These are phyloP conservation scores for Aplidium turbinatum DNA, from an alignment of 23 tunicate genomes.

Conservation along the genomic window DNA sequence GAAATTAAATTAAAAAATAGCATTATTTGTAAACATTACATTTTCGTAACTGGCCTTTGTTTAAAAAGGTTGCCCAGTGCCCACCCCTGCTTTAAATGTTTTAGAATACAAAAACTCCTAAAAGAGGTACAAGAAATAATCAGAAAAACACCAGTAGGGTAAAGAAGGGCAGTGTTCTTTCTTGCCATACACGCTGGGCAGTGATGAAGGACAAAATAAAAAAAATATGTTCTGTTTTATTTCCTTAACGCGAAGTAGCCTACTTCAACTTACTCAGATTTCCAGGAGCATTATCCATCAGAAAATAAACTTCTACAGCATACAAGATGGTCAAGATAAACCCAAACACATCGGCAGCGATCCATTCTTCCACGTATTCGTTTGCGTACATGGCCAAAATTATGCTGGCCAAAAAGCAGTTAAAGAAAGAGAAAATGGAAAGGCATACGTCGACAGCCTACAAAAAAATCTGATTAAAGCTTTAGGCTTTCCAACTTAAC, in stretches of 20 bases:
- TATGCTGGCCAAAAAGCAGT: conserved; percentile 75
- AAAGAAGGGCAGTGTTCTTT: too few relatives aligned
- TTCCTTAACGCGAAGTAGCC: too few relatives aligned
- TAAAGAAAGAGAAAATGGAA: conserved; percentile 55
- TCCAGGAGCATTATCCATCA: conserved; percentile 53
- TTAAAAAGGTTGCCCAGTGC: too few relatives aligned
- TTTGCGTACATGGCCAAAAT: conserved; percentile 55
- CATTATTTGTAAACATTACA: neutral
- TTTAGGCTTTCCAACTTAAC: too few relatives aligned
- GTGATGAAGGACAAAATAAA: too few relatives aligned
- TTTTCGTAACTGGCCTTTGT: neutral
- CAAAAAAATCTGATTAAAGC: neutral
- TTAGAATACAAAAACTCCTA: too few relatives aligned
- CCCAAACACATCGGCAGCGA: conserved; percentile 77
- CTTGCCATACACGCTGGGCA: too few relatives aligned
- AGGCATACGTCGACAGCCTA: conserved; percentile 70
- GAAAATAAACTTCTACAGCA: conserved; percentile 72
- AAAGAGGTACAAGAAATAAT: too few relatives aligned
- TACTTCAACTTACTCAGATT: conserved; percentile 47
- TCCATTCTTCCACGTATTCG: conserved; percentile 35
- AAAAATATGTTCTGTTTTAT: too few relatives aligned
- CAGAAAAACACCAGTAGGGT: too few relatives aligned
- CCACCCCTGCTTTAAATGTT: too few relatives aligned
- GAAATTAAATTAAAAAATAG: too few relatives aligned
- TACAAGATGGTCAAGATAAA: conserved; percentile 52